Conservation (phyloP, 2,888 invertebrate genomes). For the Gastrophysa polygoni region DNA sequence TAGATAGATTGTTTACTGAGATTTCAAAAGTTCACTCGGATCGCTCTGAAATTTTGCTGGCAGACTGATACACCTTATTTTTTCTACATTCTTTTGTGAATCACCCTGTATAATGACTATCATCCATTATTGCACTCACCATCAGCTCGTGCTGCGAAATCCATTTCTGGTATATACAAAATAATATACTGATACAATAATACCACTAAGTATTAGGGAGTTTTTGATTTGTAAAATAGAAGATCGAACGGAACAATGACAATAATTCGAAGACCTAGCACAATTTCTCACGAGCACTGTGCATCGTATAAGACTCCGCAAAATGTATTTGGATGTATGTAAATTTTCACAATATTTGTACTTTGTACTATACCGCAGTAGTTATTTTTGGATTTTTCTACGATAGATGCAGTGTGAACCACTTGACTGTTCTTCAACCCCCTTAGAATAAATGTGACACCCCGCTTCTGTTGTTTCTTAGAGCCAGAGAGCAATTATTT, state of each 20-base stretch:
- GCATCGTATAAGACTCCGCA: constrained; percentile 6
- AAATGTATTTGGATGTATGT: constrained; percentile 8
- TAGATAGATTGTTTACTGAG: no score
- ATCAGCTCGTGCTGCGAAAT: no score
- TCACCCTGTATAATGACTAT: no score
- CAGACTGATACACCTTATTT: no score
- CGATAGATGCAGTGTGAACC: constrained; percentile 24
- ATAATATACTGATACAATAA: no score
- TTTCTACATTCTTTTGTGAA: no score
- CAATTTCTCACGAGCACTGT: constrained; percentile 12
- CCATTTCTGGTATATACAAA: no score
- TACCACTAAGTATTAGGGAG: no score
- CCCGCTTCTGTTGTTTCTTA: constrained; percentile 29
- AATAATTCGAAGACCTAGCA: constrained; percentile 23
- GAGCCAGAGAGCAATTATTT: constrained; percentile 19
- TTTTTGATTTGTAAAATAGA: no score
- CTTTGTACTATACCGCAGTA: background rate
- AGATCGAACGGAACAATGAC: constrained; percentile 14
- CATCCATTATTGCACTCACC: no score
- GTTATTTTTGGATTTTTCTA: constrained; percentile 9
- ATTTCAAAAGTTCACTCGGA: no score
- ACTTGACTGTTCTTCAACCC: constrained; percentile 15
- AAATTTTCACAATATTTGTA: background rate
- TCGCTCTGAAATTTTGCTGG: no score
- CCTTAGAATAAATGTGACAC: constrained; percentile 23